phyloP scores from a whole-genome alignment of 2,888 invertebrate genomes.

The Drosophila differens region DNA sequence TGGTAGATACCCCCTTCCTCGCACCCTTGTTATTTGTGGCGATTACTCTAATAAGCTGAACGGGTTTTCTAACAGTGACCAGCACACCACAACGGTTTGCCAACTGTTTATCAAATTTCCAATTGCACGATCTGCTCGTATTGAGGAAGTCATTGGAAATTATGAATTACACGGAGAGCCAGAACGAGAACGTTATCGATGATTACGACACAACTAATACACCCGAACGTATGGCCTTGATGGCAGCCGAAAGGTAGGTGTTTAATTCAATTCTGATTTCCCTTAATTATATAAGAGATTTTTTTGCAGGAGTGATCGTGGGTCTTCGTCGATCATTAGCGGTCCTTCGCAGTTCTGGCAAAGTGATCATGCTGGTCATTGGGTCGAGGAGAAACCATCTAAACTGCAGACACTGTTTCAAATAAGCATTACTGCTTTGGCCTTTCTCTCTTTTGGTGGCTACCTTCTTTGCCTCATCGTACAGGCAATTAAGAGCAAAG shows the following conservation, averaged over 20 bases:
- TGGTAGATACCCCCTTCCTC: conserved; percentile 43
- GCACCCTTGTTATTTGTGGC: not conserved
- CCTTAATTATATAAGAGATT: not conserved
- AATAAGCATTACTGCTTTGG: conserved; percentile 91
- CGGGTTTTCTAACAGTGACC: conserved; percentile 40
- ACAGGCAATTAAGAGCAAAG: conserved; percentile 90
- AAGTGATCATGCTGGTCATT: conserved; percentile 32
- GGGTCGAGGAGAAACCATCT: conserved; percentile 86
- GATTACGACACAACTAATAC: conserved; percentile 21
- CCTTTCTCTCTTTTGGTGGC: conserved; percentile 94
- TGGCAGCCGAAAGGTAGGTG: conserved; percentile 75
- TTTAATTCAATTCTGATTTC: not conserved
- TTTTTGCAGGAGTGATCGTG: conserved; percentile 18
- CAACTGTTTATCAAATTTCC: conserved; percentile 88
- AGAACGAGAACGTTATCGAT: not conserved
- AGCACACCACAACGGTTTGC: conserved; percentile 64
- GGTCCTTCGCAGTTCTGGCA: conserved; percentile 32
- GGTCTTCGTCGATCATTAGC: conserved; percentile 6
- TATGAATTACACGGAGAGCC: conserved; percentile 48
- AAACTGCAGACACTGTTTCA: conserved; percentile 92
- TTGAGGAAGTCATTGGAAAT: conserved; percentile 85
- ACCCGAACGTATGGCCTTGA: conserved; percentile 76
- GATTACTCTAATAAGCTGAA: not conserved
- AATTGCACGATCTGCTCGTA: conserved; percentile 89
- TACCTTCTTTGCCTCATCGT: conserved; percentile 92